Evolutionary conservation across 2,888 invertebrate genomes (phyloP).

Genomic region (Lagria hirta): DNA sequence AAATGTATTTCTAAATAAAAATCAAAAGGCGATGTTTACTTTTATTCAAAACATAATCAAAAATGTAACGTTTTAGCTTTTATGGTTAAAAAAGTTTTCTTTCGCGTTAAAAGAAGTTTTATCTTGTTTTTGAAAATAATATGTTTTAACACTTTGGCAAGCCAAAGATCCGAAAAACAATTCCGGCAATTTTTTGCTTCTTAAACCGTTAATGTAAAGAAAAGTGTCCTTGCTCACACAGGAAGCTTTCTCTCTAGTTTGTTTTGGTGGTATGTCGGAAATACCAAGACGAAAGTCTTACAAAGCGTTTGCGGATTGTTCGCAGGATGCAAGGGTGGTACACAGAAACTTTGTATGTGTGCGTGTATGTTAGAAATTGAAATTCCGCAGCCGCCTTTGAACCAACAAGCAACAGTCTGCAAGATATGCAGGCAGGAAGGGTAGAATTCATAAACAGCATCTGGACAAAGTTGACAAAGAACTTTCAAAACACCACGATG

Average conservation of each 20-base stretch:
- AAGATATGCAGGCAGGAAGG: constrained; percentile 38
- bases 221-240: too few species aligned
- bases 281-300: constrained; percentile 44
- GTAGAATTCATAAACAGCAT: constrained; percentile 33
- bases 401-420: constrained; percentile 34
- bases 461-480: constrained; percentile 32
- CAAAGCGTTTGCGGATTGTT: constrained; percentile 45
- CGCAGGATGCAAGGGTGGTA: constrained; percentile 34
- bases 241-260: constrained; percentile 25
- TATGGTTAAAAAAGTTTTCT: too few species aligned
- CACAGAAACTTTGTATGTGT: constrained; percentile 45
- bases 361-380: constrained; percentile 47
- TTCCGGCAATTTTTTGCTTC: too few species aligned
- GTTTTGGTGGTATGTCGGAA: constrained; percentile 40
- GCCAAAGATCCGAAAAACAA: too few species aligned
- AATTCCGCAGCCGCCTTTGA: constrained; percentile 47
- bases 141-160: too few species aligned
- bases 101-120: too few species aligned
- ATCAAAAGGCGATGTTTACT: too few species aligned
- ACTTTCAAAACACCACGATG: constrained; percentile 24
- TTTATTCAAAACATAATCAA: too few species aligned
- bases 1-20: too few species aligned
- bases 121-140: too few species aligned
- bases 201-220: too few species aligned
- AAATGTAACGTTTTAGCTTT: too few species aligned